phyloP scores from a whole-genome alignment of 2,797 vertebrate species.

The Peromyscus eremicus region DNA sequence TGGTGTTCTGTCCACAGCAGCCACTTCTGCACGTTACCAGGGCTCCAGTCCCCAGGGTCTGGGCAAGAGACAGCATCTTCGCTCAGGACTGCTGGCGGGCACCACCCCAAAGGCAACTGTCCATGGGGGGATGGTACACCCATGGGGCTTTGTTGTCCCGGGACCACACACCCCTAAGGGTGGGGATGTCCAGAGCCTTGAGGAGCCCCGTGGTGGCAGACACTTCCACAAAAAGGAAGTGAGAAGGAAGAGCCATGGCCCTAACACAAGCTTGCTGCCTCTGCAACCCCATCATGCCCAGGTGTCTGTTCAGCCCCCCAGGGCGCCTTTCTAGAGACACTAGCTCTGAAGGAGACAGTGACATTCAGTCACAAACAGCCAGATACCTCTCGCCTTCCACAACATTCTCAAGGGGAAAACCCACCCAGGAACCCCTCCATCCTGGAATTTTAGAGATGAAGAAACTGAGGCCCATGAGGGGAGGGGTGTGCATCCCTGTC shows the following conservation, averaged over 20 bases:
- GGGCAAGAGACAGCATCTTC: constrained; percentile 1
- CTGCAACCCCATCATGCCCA: background rate
- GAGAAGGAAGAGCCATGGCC: background rate
- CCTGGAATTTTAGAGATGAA: background rate
- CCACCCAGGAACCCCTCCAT: background rate
- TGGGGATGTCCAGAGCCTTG: background rate
- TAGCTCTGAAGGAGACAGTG: background rate
- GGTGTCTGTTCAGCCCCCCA: background rate
- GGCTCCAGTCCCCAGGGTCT: constrained; percentile 97
- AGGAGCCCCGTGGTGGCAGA: background rate
- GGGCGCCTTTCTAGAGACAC: background rate
- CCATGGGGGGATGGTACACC: background rate
- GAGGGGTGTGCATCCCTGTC: too few relatives aligned
- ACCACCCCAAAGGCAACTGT: rapidly evolving
- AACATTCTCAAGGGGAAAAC: background rate
- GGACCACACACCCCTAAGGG: rapidly evolving
- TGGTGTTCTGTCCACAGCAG: constrained; percentile 98
- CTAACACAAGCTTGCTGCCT: background rate
- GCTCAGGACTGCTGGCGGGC: rapidly evolving
- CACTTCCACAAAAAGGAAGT: background rate
- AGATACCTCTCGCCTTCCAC: background rate
- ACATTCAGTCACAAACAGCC: background rate
- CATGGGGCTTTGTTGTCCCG: rapidly evolving
- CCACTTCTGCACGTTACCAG: constrained; percentile 98
- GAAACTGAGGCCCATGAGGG: background rate